A percentile compares a stretch with the other conserved stretches of the same genome.
Conservation (phyloP, 2,113 vertebrate genomes). For the Turnix velox region DNA sequence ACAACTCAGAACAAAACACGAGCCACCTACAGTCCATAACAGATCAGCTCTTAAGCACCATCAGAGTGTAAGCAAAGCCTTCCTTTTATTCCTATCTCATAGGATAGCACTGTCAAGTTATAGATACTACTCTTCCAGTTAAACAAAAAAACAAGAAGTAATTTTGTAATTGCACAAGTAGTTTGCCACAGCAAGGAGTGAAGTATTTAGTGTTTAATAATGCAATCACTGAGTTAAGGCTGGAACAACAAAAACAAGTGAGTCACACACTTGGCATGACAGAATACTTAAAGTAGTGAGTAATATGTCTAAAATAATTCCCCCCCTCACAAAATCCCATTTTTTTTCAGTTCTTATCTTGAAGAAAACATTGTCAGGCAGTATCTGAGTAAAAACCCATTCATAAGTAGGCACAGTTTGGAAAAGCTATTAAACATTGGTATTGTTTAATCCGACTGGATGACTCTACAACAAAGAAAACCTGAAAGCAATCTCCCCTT, state of each 20-base stretch:
- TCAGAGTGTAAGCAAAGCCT: neutral
- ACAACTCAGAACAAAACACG: neutral
- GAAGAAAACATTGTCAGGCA: neutral
- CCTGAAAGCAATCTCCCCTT: neutral
- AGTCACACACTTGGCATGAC: conserved; percentile 23
- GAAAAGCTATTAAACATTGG: neutral
- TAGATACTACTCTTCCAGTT: neutral
- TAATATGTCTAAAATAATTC: neutral
- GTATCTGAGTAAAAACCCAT: neutral
- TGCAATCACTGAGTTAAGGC: neutral
- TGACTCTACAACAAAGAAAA: neutral
- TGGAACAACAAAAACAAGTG: conserved; percentile 22
- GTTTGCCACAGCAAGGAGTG: neutral
- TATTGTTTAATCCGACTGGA: neutral
- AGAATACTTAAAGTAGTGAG: neutral
- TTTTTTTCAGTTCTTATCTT: neutral
- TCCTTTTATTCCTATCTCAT: neutral
- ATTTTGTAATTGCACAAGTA: neutral
- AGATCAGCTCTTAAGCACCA: neutral
- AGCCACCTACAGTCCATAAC: neutral
- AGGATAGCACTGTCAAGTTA: neutral
- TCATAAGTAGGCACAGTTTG: neutral
- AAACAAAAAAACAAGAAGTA: neutral
- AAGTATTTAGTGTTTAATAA: conserved; percentile 17
- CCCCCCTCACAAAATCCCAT: neutral